Percentiles rank a stretch among this genome's conserved stretches.
Evolutionary conservation across 2,113 vertebrate species (phyloP).

Genomic region (Myiozetetes cayanensis): DNA sequence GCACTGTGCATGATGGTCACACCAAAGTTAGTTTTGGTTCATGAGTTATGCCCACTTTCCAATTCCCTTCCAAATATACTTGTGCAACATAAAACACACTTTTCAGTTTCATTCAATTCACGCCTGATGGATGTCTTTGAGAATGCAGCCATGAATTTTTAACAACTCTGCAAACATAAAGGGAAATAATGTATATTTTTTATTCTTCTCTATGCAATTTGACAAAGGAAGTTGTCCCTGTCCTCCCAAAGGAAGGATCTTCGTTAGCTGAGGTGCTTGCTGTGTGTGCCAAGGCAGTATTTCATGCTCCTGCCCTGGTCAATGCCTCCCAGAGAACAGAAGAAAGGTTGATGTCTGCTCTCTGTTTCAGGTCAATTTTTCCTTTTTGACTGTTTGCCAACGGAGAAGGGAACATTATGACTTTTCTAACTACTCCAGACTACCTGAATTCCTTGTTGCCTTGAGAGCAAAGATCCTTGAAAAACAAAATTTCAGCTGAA

Average conservation of each 20-base stretch:
- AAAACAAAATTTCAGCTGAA: neutral
- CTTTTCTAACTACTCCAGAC: neutral
- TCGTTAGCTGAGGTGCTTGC: neutral
- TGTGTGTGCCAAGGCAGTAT: neutral
- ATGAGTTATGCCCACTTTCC: neutral
- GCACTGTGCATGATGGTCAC: neutral
- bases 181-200: neutral
- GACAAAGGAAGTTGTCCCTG: neutral
- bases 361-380: neutral
- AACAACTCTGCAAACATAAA: neutral
- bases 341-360: neutral
- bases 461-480: neutral
- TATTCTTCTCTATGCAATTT: neutral
- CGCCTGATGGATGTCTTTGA: neutral
- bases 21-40: neutral
- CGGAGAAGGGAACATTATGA: neutral
- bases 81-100: neutral
- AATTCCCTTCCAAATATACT: neutral
- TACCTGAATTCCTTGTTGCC: neutral
- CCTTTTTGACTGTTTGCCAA: neutral
- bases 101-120: neutral
- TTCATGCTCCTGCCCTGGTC: neutral
- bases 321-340: neutral
- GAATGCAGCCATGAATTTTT: conserved; percentile 1
- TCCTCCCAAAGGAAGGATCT: neutral